A percentile compares a stretch with the other conserved stretches of the same genome.
Conservation (phyloP, 2,113 vertebrate genomes). For the Leptosomus discolor region DNA sequence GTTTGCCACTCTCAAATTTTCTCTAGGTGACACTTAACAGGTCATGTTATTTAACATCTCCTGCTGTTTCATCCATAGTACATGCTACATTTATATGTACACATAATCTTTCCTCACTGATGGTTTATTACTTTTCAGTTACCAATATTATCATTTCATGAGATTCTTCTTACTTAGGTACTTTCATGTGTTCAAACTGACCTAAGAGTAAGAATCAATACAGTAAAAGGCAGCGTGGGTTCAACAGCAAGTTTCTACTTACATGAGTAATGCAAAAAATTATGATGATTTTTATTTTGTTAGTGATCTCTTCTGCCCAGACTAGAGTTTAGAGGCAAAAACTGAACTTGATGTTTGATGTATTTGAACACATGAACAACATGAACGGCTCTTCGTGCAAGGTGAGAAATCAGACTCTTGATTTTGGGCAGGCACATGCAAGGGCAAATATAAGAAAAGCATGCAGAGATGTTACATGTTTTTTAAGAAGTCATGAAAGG, state of each 20-base stretch:
- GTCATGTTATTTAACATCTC: background rate
- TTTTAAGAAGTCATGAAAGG: background rate
- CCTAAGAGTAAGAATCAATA: background rate
- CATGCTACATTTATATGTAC: rapidly evolving
- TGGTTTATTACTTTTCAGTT: background rate
- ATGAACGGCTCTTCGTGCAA: background rate
- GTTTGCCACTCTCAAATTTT: background rate
- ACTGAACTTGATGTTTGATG: rapidly evolving
- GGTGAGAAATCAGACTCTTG: background rate
- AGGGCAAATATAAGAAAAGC: background rate
- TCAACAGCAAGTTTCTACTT: background rate
- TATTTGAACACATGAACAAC: background rate
- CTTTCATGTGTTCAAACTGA: background rate
- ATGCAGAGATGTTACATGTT: background rate
- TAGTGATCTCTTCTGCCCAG: background rate
- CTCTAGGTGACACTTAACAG: background rate
- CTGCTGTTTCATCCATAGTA: background rate
- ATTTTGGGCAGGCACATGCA: background rate
- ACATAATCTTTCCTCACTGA: background rate
- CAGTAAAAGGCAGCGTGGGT: background rate
- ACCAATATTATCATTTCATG: background rate
- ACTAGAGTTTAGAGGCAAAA: background rate
- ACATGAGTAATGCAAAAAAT: background rate
- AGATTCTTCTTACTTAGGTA: background rate
- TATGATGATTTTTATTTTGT: background rate